Evolutionary conservation across 1,140 invertebrate genomes (phyloP).

Genomic region (Drosophila bocki): DNA sequence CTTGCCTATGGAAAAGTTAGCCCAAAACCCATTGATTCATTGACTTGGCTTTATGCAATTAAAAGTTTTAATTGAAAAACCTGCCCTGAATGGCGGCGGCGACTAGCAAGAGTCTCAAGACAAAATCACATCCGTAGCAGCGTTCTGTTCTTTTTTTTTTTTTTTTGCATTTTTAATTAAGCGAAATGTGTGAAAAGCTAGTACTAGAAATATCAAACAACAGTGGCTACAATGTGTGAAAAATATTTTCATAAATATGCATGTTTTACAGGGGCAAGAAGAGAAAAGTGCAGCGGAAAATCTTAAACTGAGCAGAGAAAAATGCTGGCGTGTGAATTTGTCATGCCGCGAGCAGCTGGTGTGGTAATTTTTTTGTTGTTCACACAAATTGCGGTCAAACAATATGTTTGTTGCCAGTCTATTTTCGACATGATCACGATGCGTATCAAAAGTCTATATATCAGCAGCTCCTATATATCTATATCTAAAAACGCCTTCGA

Average conservation of each 20-base stretch:
- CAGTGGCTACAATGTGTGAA: conserved; percentile 74
- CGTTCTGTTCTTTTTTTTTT: not conserved
- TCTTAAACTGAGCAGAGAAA: conserved; percentile 53
- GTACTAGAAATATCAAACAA: conserved; percentile 48
- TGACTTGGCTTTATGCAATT: conserved; percentile 53
- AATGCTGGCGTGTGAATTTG: conserved; percentile 67
- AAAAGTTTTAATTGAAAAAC: conserved; percentile 78
- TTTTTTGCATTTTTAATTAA: conserved; percentile 40
- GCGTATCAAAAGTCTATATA: conserved; percentile 28
- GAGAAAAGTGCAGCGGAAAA: conserved; percentile 25
- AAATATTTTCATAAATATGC: conserved; percentile 75
- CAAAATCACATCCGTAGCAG: conserved; percentile 2
- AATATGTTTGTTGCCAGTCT: conserved; percentile 74
- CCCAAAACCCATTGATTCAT: conserved; percentile 23
- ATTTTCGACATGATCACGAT: conserved; percentile 59
- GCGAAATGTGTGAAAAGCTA: conserved; percentile 49
- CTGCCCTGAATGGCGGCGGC: not conserved
- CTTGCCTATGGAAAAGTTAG: conserved; percentile 22
- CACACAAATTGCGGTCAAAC: conserved; percentile 76
- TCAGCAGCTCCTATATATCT: not conserved
- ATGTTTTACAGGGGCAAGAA: not conserved
- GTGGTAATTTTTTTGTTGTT: conserved; percentile 74
- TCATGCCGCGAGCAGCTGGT: conserved; percentile 75
- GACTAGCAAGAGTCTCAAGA: not conserved
- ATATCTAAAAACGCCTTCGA: not conserved